Evolutionary conservation across 2,888 invertebrate genomes (phyloP).

Genomic region (Tachina lurida): DNA sequence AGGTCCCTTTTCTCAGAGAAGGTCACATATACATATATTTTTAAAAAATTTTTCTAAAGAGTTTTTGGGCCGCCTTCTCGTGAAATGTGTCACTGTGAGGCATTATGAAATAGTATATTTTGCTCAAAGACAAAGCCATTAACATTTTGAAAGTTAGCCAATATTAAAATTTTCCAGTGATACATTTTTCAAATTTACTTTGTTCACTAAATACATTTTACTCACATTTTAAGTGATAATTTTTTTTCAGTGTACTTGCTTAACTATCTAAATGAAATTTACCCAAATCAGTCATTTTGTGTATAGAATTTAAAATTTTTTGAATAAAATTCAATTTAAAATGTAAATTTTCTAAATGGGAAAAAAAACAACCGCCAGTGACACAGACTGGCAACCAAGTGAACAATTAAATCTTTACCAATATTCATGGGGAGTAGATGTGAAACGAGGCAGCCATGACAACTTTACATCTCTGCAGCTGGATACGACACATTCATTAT

Average conservation of each 20-base stretch:
- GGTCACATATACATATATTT: too few species aligned
- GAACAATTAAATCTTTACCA: slow-evolving; percentile 58
- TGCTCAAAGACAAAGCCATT: too few species aligned
- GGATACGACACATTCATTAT: slow-evolving; percentile 72
- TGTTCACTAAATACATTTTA: too few species aligned
- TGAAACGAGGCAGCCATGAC: slow-evolving; percentile 39
- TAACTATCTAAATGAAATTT: slow-evolving; percentile 42
- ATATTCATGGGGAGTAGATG: slow-evolving; percentile 59
- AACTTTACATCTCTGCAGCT: background rate
- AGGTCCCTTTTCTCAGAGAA: too few species aligned
- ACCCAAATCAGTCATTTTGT: slow-evolving; percentile 36
- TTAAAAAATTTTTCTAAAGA: too few species aligned
- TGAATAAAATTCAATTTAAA: slow-evolving; percentile 53
- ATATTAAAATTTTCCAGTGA: too few species aligned
- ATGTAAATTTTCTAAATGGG: slow-evolving; percentile 48
- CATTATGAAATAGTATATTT: too few species aligned
- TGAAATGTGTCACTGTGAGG: too few species aligned
- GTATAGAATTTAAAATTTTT: slow-evolving; percentile 48
- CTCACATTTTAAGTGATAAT: background rate
- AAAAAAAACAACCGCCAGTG: background rate
- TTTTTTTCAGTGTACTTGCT: background rate
- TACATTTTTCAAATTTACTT: too few species aligned
- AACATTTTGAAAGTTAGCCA: too few species aligned
- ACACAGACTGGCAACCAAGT: slow-evolving; percentile 44
- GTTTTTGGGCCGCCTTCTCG: too few species aligned